Base-by-base conservation (phyloP, 35 echinoderm and acorn worm species). In the Amphiura filiformis region DNA sequence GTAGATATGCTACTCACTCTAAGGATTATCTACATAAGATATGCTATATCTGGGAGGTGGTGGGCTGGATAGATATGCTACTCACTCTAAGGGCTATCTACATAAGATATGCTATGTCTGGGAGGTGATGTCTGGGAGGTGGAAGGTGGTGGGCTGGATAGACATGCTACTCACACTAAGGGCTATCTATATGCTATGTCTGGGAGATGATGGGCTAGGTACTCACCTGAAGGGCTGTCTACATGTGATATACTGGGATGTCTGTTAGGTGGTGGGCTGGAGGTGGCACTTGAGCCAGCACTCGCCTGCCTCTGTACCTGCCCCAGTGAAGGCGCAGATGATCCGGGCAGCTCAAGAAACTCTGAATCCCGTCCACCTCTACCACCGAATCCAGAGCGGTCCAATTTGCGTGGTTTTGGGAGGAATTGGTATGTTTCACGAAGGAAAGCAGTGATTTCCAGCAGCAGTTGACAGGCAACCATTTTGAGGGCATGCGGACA, bases 371-470 rank as follows among this genome's bases (percentile, higher is more conserved):
- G 79, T 34, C 76, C 86, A 12, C 88, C 78, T 13, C 91, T 61
- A 34, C 83, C 47, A 30, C 83, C 83, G 34, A 85, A 85, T 65
- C 89, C 89, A 56, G 87, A 87, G 18, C 96, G 92, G 26, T 70
- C 93, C 15, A 91, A 39, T 40, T 94, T 94, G 9, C 92, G 90
- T 2, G 87, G 86, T 79, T 98, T 98, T 2, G 96, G 96, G 1
- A 98, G 90, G 77, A 85, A 88, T 81, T 94, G 96, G 89, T 94
- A 94, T 12, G 96, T 98, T 76, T 98, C 96, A 41, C 96, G 76
- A 22, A 98, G 56, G 90, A 98, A 98, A 39, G 96, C 80, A 0
- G 96, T 94, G 82, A 98, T 91, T 52, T 98, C 96, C 32, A 94
- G 56, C 0, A 98, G 84, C 14, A 98, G 96, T 83, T 98, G 96